Evolutionary conservation across 2,797 vertebrate species (phyloP), one percentile per base, ranked within the genome.

Genomic region (Premnoplex brunnescens): DNA sequence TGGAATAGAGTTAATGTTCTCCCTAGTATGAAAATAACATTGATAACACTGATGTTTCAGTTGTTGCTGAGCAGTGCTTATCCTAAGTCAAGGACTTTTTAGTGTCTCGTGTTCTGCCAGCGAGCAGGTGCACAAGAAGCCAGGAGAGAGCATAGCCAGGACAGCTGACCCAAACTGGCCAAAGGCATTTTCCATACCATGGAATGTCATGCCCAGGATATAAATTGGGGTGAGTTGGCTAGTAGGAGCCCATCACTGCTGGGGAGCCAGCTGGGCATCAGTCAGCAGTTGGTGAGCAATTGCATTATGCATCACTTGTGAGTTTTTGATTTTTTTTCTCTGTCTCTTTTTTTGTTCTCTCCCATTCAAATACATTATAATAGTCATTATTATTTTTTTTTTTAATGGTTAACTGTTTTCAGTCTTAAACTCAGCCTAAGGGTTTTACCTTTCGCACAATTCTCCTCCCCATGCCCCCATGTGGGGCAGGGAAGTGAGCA

Each of bases 251-350:
- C 34, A 27, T 36, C 8, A 27, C 44, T 84, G 28, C 80, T 78
- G 30, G 22, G 37, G 18, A 12, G 41, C 17, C 51, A 36, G 39
- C 59, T 78, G 66, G 12, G 44, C 22, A 41, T 32, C 0, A 0
- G 12, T 66, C 39, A 78, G 59, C 21, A 72, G 58, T 59, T 59
- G 73, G 44, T 78, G 30, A 78, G 34, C 73, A 89, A 66, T 72
- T 64, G 37, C 24, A 23, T 1, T 32, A 26, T 36, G 15, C 9
- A 52, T 32, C 59, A 36, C 26, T 27, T 14, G 10, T 52, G 39
- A 9, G 4, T 8, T 18, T 22, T 44, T 56, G 13, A 2, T 0
- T 2, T 51, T 56, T 43, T 22, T 5, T 3, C 10, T 44, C 7
- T 5, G 18, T 21, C 4, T 76, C 7, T 43, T 16, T 26, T 51